Base-by-base conservation (phyloP, 1,140 invertebrate genomes). In the Aphidius gifuensis region DNA sequence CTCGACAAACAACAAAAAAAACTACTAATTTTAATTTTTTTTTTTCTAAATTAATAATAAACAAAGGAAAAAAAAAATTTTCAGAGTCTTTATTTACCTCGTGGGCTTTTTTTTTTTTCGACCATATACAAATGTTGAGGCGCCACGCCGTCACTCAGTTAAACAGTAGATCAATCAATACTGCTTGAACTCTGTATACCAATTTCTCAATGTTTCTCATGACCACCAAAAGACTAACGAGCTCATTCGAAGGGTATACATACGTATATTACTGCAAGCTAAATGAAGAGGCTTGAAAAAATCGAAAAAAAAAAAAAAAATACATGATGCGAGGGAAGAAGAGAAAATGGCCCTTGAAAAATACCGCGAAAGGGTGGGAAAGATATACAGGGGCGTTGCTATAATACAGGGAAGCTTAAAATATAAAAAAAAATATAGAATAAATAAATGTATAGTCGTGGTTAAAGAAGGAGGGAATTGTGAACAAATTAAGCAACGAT, bases 161-260 rank as follows among this genome's bases (percentile, higher is more conserved):
- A 69, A 71, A 69, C 71, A 68, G 70, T 74, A 72, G 69, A 76
- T 77, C 74, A 77, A 77, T 78, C 77, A 78, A 75, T 74, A 75
- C 67, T 69, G 64, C 64, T 65, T 66, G 64, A 66, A 51, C 62
- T 65, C 66, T 64, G 60, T 51, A 60, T 69, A 23, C 69, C 68
- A 70, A 66, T 53, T 40, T 69, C 68, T 65, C 71, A 77, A 79
- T 77, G 74, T 74, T 77, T 73, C 71, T 73, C 69, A 74, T 51
- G 8, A 51, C 23, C 44, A 45, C 44, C 7, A 7, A 45, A 7
- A 45, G 7, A 45, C 44, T 9, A 7, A 45, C 44, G 11, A 7
- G 11, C 44, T 9, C 44, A 16, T 9, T 46, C n/a, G 43, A 21
- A 21, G 57, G 39, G 46, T 44, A 32, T 45, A 40, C 32, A 43